These are phyloP conservation scores for Tetranychus piercei DNA, from an alignment of 2,888 invertebrate species.

Conservation along the genomic window DNA sequence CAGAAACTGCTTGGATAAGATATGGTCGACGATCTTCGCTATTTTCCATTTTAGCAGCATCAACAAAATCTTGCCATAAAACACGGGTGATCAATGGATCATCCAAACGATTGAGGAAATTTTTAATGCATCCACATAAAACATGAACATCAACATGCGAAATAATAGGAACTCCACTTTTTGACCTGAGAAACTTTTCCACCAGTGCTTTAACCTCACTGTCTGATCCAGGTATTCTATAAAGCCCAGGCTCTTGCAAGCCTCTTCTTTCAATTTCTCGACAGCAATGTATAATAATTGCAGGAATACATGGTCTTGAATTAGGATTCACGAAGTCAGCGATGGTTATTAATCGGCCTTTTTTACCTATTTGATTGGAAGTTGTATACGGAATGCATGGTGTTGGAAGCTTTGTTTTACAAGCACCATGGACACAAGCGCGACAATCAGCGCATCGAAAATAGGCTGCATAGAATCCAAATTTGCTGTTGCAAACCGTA, in stretches of 20 bases:
- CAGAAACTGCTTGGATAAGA: conserved; percentile 47
- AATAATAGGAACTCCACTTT: conserved; percentile 56
- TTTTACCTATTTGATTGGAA: conserved; percentile 9
- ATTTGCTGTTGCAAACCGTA: conserved; percentile 41
- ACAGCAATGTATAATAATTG: conserved; percentile 76
- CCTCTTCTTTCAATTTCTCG: conserved; percentile 80
- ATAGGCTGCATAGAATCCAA: conserved; percentile 64
- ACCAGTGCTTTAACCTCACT: conserved; percentile 56
- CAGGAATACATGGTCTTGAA: conserved; percentile 78
- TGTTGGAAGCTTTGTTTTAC: conserved; percentile 57
- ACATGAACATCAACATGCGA: conserved; percentile 53
- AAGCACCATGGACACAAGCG: conserved; percentile 63
- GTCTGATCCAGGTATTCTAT: conserved; percentile 73
- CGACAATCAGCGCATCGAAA: conserved; percentile 68
- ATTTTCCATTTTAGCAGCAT: conserved; percentile 42
- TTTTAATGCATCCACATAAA: conserved; percentile 80
- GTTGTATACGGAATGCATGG: conserved; percentile 54
- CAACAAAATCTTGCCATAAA: conserved; percentile 61
- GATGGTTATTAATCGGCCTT: conserved; percentile 11
- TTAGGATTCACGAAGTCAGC: conserved; percentile 38
- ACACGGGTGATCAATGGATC: conserved; percentile 71
- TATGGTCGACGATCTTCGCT: conserved; percentile 14
- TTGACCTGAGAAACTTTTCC: conserved; percentile 68
- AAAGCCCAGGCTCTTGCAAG: conserved; percentile 67
- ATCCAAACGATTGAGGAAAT: conserved; percentile 66